Base-by-base conservation (phyloP, 2,113 vertebrate species). In the Stegastes partitus region DNA sequence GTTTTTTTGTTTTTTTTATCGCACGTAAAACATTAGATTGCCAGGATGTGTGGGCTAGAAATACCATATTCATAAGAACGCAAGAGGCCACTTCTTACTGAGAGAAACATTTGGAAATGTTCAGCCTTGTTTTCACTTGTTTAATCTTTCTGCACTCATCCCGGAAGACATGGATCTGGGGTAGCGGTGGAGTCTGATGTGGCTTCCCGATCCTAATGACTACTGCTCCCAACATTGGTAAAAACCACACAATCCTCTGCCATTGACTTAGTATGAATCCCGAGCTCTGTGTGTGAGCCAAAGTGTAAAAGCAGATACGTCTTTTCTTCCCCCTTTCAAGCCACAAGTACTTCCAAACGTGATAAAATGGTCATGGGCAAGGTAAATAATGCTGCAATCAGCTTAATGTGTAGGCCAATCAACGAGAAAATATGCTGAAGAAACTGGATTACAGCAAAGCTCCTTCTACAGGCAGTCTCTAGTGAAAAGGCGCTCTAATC, bases 401-500 rank as follows among this genome's bases (percentile, higher is more conserved):
- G 58, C 28, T 44, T n/a, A 22, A 74, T 82, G 81, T 67, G 59
- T 25, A 47, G 61, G 26, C 56, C 50, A 83, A 50, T 79, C 67
- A 81, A 79, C 65, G 75, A 28, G 61, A 74, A 75, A 83, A 91
- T 64, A 49, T 42, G 50, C 23, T 69, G 67, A 28, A 61, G 57
- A 67, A 87, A 74, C 34, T 67, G 39, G 42, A 72, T 75, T 58
- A 58, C 12, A 72, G 65, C 68, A n/a, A 45, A 26, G 22, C 18
- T 56, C 37, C 45, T 44, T 61, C 61, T 55, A 16, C 58, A 18
- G 18, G 8, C 11, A 57, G 21, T 77, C 86, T 87, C 76, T 70
- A 44, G 84, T 71, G 64, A 86, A 62, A 75, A 81, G 78, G 63
- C 49, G 31, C 68, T 62, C 49, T 78, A 85, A 89, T 90, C 74